A percentile compares a stretch with the other conserved stretches of the same genome.
Evolutionary conservation across 2,888 invertebrate species (phyloP).

Genomic region (Pristionchus japonicus): DNA sequence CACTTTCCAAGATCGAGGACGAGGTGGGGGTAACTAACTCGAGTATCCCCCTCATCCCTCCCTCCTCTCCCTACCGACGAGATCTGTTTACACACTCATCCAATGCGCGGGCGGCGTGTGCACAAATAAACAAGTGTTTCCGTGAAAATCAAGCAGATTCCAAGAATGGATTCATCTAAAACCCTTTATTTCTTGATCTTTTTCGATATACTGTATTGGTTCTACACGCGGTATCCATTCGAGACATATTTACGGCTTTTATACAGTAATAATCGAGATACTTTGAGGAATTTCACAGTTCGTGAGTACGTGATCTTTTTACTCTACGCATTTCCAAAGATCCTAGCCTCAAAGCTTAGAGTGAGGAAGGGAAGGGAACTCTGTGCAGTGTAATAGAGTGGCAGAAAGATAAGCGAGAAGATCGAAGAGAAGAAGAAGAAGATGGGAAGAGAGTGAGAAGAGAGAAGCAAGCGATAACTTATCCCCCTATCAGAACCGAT

Average conservation of each 20-base stretch:
- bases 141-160: neutral
- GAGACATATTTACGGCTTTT: too few species aligned
- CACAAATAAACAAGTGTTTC: conserved; percentile 6
- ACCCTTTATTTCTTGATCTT: too few species aligned
- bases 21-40: neutral
- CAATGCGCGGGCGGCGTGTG: conserved; percentile 6
- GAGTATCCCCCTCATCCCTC: neutral
- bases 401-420: conserved; percentile 38
- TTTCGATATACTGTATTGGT: too few species aligned
- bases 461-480: neutral
- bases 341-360: neutral
- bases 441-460: neutral
- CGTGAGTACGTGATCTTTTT: neutral
- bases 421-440: neutral
- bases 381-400: neutral
- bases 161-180: neutral
- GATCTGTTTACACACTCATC: neutral
- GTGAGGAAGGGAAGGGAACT: neutral
- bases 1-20: neutral
- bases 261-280: too few species aligned
- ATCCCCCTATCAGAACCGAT: neutral
- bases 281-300: neutral
- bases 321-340: neutral
- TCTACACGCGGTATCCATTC: too few species aligned
- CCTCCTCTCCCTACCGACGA: neutral